Conservation (phyloP, 1,140 invertebrate species). For the Platyura marginata region DNA sequence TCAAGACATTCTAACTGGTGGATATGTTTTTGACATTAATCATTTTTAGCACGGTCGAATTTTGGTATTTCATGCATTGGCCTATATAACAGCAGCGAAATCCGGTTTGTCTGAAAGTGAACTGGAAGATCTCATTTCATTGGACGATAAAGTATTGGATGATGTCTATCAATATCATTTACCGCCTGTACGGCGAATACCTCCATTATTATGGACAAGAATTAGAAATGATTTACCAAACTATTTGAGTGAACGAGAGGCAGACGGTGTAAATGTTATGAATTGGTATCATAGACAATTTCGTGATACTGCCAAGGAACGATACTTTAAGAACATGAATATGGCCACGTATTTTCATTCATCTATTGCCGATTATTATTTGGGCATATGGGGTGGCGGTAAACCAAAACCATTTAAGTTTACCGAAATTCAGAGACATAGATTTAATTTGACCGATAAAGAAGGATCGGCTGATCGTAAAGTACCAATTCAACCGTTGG, state of each 20-base stretch:
- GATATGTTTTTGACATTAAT: slow-evolving; percentile 3
- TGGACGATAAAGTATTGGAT: slow-evolving; percentile 87
- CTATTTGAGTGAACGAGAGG: slow-evolving; percentile 89
- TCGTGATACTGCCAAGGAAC: slow-evolving; percentile 75
- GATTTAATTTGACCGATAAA: slow-evolving; percentile 70
- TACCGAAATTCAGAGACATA: slow-evolving; percentile 85
- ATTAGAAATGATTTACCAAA: slow-evolving; percentile 89
- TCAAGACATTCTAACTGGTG: neutral
- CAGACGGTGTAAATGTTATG: slow-evolving; percentile 90
- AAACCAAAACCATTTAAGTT: slow-evolving; percentile 91
- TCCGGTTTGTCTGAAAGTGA: slow-evolving; percentile 87
- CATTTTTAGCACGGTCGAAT: slow-evolving; percentile 74
- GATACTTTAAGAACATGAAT: slow-evolving; percentile 96
- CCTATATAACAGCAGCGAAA: slow-evolving; percentile 86
- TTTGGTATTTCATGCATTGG: slow-evolving; percentile 81
- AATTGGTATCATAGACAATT: slow-evolving; percentile 98
- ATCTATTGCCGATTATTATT: slow-evolving; percentile 92
- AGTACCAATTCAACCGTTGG: slow-evolving; percentile 87
- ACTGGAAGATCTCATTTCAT: slow-evolving; percentile 81
- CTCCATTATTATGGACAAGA: slow-evolving; percentile 87
- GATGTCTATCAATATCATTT: slow-evolving; percentile 98
- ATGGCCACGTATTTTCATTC: slow-evolving; percentile 94
- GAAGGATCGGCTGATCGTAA: slow-evolving; percentile 90
- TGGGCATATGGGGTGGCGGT: slow-evolving; percentile 91
- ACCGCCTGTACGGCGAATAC: slow-evolving; percentile 85